These are phyloP conservation scores for Listronotus oregonensis DNA, from an alignment of 1,140 invertebrate genomes.

Conservation along the genomic window DNA sequence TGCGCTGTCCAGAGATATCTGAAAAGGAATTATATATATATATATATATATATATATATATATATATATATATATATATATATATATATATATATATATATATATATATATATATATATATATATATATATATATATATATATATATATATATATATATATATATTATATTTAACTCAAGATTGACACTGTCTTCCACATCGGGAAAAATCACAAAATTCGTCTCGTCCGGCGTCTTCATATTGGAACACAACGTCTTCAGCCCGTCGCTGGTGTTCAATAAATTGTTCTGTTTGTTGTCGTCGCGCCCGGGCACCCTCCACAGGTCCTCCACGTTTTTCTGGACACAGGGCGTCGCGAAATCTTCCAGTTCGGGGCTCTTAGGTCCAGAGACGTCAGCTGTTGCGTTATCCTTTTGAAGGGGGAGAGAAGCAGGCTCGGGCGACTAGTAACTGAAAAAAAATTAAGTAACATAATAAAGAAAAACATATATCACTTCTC, in stretches of 20 bases:
- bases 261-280: conserved; percentile 51
- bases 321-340: conserved; percentile 64
- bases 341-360: conserved; percentile 72
- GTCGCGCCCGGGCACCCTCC: conserved; percentile 50
- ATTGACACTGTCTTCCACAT: conserved; percentile 49
- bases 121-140: no score
- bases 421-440: conserved; percentile 66
- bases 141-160: no score
- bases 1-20: conserved; percentile 34
- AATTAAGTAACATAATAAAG: neutral
- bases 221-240: conserved; percentile 52
- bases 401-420: conserved; percentile 77
- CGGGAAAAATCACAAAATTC: conserved; percentile 59
- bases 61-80: no score
- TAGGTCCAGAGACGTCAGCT: conserved; percentile 71
- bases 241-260: conserved; percentile 50
- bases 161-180: neutral
- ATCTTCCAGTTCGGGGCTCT: conserved; percentile 73
- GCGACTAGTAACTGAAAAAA: conserved; percentile 31
- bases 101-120: no score
- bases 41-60: no score
- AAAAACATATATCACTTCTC: no score
- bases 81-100: no score
- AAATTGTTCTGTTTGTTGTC: conserved; percentile 31
- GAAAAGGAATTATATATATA: no score